These are phyloP conservation scores for Alcedo quadribrachys DNA, from an alignment of 2,797 vertebrate species.

Conservation along the genomic window DNA sequence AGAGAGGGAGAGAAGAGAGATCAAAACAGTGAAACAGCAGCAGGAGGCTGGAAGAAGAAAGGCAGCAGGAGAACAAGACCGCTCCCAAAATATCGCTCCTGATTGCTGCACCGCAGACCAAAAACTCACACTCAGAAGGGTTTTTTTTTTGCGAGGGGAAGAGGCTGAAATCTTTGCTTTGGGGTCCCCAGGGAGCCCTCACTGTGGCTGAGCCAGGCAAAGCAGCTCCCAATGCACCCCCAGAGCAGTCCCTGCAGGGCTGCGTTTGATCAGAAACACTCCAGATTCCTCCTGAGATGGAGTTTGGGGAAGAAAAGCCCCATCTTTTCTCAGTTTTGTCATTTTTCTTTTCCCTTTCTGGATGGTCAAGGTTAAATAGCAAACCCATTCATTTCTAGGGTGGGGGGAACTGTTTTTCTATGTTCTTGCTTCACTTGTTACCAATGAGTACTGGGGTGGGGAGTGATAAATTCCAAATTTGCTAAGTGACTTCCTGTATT, in stretches of 20 bases:
- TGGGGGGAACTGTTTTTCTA: background rate
- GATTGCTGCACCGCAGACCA: background rate
- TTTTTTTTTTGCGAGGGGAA: background rate
- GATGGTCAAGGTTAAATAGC: background rate
- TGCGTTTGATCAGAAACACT: background rate
- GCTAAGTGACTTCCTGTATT: background rate
- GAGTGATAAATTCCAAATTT: background rate
- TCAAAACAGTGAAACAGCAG: slow-evolving; percentile 28
- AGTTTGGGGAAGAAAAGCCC: background rate
- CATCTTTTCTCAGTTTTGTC: background rate
- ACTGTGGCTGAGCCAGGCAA: background rate
- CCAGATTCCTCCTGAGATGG: background rate
- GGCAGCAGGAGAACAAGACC: background rate
- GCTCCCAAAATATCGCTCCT: slow-evolving; percentile 15
- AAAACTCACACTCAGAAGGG: background rate
- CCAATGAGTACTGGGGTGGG: accelerated
- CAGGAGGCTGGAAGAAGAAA: slow-evolving; percentile 43
- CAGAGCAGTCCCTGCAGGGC: background rate
- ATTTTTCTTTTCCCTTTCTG: background rate
- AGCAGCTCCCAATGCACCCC: background rate
- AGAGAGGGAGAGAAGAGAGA: slow-evolving; percentile 10
- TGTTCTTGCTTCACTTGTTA: background rate
- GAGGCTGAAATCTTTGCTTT: background rate
- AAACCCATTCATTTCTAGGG: background rate
- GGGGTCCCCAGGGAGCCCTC: background rate